phyloP scores from a whole-genome alignment of 2,113 vertebrate genomes.

The Syngnathus scovelli region DNA sequence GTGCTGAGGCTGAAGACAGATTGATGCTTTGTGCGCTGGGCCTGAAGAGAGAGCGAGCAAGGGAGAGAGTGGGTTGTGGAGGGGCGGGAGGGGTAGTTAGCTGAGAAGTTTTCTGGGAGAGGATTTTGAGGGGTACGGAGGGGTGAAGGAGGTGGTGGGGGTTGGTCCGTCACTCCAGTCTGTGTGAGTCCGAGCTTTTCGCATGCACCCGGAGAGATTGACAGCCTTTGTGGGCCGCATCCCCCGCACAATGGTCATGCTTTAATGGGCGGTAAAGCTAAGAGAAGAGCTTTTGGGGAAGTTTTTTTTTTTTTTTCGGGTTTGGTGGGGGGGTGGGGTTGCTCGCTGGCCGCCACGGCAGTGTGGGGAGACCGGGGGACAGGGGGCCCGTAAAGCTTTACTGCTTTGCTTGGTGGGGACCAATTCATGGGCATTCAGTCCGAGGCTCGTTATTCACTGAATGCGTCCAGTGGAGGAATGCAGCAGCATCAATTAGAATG shows the following conservation, averaged over 20 bases:
- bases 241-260: constrained; percentile 86
- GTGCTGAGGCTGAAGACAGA: constrained; percentile 93
- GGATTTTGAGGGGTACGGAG: constrained; percentile 56
- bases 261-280: constrained; percentile 97
- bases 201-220: constrained; percentile 89
- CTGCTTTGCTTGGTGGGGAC: constrained; percentile 75
- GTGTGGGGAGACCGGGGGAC: constrained; percentile 54
- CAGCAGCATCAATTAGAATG: constrained; percentile 98
- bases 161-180: constrained; percentile 88
- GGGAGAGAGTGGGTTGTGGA: constrained; percentile 39
- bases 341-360: constrained; percentile 55
- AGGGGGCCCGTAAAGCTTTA: constrained; percentile 70
- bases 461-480: constrained; percentile 95
- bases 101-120: constrained; percentile 67
- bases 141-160: constrained; percentile 26
- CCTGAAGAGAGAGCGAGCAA: constrained; percentile 76
- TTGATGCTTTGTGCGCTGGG: constrained; percentile 92
- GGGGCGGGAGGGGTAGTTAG: constrained; percentile 62
- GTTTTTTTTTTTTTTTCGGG: constrained; percentile 20
- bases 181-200: constrained; percentile 94
- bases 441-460: constrained; percentile 93
- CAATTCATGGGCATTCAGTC: constrained; percentile 77
- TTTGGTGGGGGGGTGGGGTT: constrained; percentile 41
- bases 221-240: constrained; percentile 96
- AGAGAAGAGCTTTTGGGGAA: constrained; percentile 69